Evolutionary conservation across 2,888 invertebrate species (phyloP), one percentile per base, ranked within the genome.

Genomic region (Cheilosia impressa): DNA sequence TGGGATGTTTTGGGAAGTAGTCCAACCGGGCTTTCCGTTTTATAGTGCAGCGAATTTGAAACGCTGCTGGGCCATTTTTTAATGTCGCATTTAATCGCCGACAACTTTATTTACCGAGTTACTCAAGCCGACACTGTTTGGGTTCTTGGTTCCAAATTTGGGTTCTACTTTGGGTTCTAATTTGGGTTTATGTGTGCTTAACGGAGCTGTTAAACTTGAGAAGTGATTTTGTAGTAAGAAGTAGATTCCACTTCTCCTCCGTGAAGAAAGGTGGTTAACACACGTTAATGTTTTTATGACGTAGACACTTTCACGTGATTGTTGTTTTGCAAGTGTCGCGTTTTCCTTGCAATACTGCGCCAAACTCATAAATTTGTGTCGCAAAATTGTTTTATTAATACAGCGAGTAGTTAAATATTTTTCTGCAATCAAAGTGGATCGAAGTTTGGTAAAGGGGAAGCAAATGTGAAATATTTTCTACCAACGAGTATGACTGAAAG

Each of bases 51-150:
- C 31, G 5, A 13, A 50, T 65, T 71, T 38, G 15, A 45, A 69
- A 62, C 34, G 19, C 31, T 31, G 9, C 52, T 41, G 5, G 17
- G 50, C 43, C 9, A 57, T 62, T 69, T 55, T 63, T 63, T 73
- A 63, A 52, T 55, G 63, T 63, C 63, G 34, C 62, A 63, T 73
- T 63, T 63, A 73, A 73, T 63, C 73, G 55, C 62, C 63, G 73
- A 73, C 63, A 47, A 73, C 53, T 73, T 73, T 63, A 63, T 73
- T 73, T 55, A 31, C 53, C 17, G 24, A 60, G 60, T 52, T 19
- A 71, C 60, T 60, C 24, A n/a, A 58, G 19, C 69, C n/a, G 22
- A 68, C 45, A n/a, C 45, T 15, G n/a, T 22, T 34, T 55, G 53
- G 6, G 43, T 55, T 19, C 2, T 38, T 6, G 9, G 24, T 45